Evolutionary conservation across 2,888 invertebrate genomes (phyloP), one percentile per base, ranked within the genome.

Genomic region (Rhamphomyia laevipes): DNA sequence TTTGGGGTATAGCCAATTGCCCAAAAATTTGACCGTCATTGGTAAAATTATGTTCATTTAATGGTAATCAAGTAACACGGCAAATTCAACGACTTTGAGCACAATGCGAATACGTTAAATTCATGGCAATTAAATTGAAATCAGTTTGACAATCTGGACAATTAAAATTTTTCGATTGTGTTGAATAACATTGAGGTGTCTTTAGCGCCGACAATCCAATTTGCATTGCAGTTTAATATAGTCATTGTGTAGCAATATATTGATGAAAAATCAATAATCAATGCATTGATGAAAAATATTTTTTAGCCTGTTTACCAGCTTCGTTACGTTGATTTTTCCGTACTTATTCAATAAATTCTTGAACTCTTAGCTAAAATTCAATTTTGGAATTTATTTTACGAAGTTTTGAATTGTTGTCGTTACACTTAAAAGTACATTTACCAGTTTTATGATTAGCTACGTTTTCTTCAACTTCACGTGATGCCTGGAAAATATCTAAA

Each of bases 41-140:
- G 96, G 96, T 59, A n/a, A 91, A 92, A 74, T 97, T 96, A 72
- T 97, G 88, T 68, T 97, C 96, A 73, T 99, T 95, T 61, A 99
- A 77, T 44, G 93, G 86, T 60, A 86, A 77, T 27, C 92, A 89
- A 52, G 90, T 88, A 59, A 96, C 84, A 64, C 80, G 79, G 71
- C 97, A 99, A 62, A 96, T 88, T 48, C 96, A 80, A 48, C 93
- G 81, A 55, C 95, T 95, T 72, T 96, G 96, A 47, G 92, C 88
- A 71, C 93, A 93, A 74, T 97, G 96, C 53, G 97, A 94, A 70
- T 84, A 89, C 53, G 99, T 97, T 64, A 99, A 76, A 33, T 81
- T 74, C 49, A 79, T 79, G 1, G 96, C 96, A 55, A 99, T 78
- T 57, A 82, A 77, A 70, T 87, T 89, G 51, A 97, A 79, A 61